A percentile compares a stretch with the other conserved stretches of the same genome.
These are phyloP conservation scores for Limosa lapponica DNA, from an alignment of 2,797 vertebrate species.

Conservation along the genomic window DNA sequence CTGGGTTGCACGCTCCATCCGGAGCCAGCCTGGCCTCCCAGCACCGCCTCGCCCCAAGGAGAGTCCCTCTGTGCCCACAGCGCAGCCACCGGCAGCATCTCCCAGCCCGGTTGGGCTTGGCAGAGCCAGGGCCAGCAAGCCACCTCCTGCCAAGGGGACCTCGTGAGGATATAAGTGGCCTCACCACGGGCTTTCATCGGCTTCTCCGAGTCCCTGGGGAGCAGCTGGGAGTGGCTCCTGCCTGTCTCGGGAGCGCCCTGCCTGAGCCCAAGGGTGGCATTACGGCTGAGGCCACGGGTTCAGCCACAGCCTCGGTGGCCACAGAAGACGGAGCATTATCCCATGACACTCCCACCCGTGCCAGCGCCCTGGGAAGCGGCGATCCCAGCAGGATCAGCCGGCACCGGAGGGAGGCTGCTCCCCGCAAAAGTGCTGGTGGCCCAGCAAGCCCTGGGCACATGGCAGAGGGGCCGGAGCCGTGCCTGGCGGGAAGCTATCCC, in stretches of 20 bases:
- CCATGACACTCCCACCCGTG: fast-evolving
- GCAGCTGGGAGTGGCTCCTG: not conserved
- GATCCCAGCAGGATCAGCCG: not conserved
- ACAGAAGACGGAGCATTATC: not conserved
- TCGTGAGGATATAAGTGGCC: fast-evolving
- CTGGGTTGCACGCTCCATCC: fast-evolving
- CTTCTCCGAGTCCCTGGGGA: not conserved
- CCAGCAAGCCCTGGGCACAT: not conserved
- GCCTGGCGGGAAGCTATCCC: not conserved
- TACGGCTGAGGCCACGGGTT: not conserved
- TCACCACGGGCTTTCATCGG: fast-evolving
- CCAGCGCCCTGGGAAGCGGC: fast-evolving
- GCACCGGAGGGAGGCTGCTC: fast-evolving
- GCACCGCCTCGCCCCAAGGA: fast-evolving
- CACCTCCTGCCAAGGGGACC: not conserved
- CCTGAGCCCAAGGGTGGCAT: not conserved
- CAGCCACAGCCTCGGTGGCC: not conserved
- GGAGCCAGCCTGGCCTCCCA: fast-evolving
- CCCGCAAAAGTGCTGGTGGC: fast-evolving
- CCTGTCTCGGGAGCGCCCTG: not conserved
- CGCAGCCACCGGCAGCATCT: not conserved
- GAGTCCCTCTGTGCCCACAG: not conserved
- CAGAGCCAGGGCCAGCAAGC: not conserved
- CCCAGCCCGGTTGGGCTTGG: fast-evolving
- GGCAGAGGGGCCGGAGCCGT: fast-evolving